phyloP scores from a whole-genome alignment of 2,888 invertebrate genomes.

The Ormyrus rosae region DNA sequence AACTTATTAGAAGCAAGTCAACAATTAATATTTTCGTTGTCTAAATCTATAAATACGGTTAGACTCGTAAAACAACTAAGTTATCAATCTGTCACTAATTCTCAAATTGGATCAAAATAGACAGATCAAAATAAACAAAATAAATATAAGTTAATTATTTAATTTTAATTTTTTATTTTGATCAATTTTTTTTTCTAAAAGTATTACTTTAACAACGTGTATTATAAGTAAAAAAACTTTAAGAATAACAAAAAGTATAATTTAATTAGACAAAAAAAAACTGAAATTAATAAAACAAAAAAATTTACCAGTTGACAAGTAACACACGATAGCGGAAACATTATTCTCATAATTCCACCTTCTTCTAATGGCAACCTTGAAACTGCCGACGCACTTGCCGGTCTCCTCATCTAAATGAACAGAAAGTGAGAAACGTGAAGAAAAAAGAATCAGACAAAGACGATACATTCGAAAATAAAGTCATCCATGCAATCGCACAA shows the following conservation, averaged over 20 bases:
- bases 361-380: slow-evolving; percentile 88
- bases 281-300: not conserved
- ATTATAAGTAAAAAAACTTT: not conserved
- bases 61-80: no score
- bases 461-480: slow-evolving; percentile 33
- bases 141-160: not conserved
- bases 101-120: no score
- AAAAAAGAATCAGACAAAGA: slow-evolving; percentile 11
- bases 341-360: slow-evolving; percentile 94
- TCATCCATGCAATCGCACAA: not conserved
- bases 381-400: slow-evolving; percentile 89
- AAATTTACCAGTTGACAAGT: slow-evolving; percentile 83
- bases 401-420: slow-evolving; percentile 86
- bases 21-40: no score
- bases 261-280: not conserved
- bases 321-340: slow-evolving; percentile 90
- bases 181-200: no score
- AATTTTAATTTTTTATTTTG: not conserved
- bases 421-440: not conserved
- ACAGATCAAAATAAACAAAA: no score
- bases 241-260: slow-evolving; percentile 31
- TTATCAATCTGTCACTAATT: no score
- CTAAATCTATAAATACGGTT: no score
- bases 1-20: not conserved
- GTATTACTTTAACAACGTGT: not conserved